Evolutionary conservation across 2,797 vertebrate genomes (phyloP), one percentile per base, ranked within the genome.

Genomic region (Ammospiza maritima): DNA sequence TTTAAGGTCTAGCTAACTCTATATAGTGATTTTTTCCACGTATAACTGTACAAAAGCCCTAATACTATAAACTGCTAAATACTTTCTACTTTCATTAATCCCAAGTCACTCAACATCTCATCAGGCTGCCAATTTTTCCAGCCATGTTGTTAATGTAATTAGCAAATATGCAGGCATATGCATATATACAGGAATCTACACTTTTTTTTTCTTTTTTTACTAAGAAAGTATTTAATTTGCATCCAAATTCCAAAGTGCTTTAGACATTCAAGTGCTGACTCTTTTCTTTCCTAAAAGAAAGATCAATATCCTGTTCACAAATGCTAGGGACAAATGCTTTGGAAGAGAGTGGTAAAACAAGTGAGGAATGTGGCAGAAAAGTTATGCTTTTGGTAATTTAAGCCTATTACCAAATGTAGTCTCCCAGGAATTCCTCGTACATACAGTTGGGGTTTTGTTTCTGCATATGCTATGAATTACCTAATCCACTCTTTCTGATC

Each of bases 211-310:
- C 38, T 87, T 88, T 86, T 94, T 90, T 85, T 12, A 48, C 53
- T 76, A 92, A 58, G 34, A 79, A 96, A 95, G 79, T 15, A 94
- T 79, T 89, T 64, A 23, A 92, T 90, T 97, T 95, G 64, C 71
- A 96, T 92, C 48, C 27, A 71, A 58, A 92, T 88, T 93, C 76
- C 50, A 73, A 86, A 66, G n/a, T 83, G 47, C 26, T 64, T n/a
- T 11, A 44, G 42, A 93, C 58, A 95, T 79, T 47, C 92, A 93
- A 93, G 62, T 91, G 58, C 81, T 80, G 77, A 77, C 69, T 92
- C 36, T 32, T 88, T 91, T 25, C 48, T 88, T 72, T 89, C 91
- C 67, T 77, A 93, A 94, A 95, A 90, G 56, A 85, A 86, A 93
- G 96, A 92, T 90, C 69, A 96, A 86, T 38, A 93, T 54, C 54